Evolutionary conservation across 2,113 vertebrate species (phyloP), one percentile per base, ranked within the genome.

Genomic region (Pygoscelis antarcticus): DNA sequence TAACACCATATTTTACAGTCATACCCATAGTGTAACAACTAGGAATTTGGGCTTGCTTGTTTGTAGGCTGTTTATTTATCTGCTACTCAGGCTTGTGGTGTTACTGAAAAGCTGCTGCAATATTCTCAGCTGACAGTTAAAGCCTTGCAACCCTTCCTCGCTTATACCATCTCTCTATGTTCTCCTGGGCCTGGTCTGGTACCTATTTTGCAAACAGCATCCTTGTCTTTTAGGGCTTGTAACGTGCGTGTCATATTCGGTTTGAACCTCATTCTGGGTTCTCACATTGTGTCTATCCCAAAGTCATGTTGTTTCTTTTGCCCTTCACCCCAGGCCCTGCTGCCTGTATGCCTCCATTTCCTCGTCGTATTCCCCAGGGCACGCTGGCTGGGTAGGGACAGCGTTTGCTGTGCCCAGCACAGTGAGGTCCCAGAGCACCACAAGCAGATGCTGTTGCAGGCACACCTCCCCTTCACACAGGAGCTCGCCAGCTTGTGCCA

Each of bases 61-160:
- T 90, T 49, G 18, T 80, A 85, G 51, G 55, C 47, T 84, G 42
- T 54, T 81, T 70, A 44, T 92, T 89, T 76, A 69, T 76, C 77
- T 77, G 82, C 74, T 65, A 5, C 44, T 83, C 36, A 46, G 80
- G 42, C 22, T 79, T 85, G 58, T 52, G 74, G 36, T 65, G 65
- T 76, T 76, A 54, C 22, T 70, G 76, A 52, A 83, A 92, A 92
- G 57, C 69, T 82, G 62, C 62, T 90, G 71, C 4, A 10, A 16
- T 93, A 40, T 85, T 94, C 49, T 80, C 16, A 81, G 49, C 66
- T 88, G 42, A 11, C 25, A 79, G 18, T 34, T 69, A 57, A 91
- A 93, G 32, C 52, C 47, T 84, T 78, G 34, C 13, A 10, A 25
- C 47, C 11, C 32, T 74, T 90, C 38, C 7, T 49, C 21, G 30